Conservation (phyloP, 2,113 vertebrate species). For the Colinus virginianus region DNA sequence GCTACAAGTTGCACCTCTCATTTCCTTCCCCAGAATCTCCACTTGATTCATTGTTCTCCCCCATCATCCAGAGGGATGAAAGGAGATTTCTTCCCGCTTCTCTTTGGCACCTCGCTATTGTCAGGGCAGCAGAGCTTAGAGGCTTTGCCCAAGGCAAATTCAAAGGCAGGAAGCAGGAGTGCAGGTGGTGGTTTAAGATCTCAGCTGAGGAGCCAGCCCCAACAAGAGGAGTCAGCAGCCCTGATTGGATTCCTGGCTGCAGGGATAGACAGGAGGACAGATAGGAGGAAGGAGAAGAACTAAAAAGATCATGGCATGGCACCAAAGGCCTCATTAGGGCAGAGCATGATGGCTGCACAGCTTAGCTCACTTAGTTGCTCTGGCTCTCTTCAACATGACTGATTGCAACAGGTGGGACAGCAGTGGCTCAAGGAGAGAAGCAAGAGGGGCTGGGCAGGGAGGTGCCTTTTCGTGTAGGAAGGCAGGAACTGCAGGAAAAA, state of each 20-base stretch:
- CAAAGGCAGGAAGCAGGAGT: background rate
- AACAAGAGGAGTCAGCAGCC: background rate
- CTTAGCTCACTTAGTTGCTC: background rate
- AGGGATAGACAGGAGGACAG: background rate
- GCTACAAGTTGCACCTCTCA: background rate
- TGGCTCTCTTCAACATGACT: background rate
- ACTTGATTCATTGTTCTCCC: background rate
- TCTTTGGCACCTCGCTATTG: background rate
- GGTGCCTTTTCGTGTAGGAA: background rate
- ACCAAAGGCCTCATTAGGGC: background rate
- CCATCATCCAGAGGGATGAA: background rate
- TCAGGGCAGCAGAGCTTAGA: background rate
- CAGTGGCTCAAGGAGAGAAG: background rate
- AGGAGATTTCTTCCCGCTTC: background rate
- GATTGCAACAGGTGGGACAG: background rate
- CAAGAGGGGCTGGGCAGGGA: background rate
- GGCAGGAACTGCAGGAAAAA: conserved; percentile 21
- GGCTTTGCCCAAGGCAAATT: background rate
- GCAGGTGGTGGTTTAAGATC: background rate
- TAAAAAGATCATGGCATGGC: background rate
- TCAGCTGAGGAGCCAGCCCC: background rate
- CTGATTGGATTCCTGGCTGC: background rate
- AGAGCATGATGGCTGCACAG: background rate
- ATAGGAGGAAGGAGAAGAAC: background rate
- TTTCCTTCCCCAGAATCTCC: background rate